These are phyloP conservation scores for Pelagia noctiluca DNA, from an alignment of 30 jellyfish, hydroid and myxozoan genomes.

Conservation along the genomic window DNA sequence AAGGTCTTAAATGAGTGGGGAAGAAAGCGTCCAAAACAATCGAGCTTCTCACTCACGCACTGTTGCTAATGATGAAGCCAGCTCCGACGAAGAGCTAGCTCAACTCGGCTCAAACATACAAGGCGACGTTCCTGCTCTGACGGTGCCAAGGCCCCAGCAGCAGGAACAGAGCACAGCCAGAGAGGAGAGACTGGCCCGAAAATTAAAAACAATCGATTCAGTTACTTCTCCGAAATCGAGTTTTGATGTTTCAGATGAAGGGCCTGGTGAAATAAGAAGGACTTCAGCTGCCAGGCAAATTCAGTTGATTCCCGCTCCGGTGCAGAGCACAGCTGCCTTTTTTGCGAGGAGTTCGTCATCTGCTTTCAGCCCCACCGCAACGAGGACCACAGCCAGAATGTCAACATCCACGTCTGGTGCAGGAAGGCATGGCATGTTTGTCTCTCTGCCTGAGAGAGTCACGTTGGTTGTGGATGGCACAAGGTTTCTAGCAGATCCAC, in stretches of 20 bases:
- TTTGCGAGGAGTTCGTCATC: slow-evolving; percentile 46
- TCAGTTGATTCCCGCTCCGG: neutral
- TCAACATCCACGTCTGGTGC: slow-evolving; percentile 12
- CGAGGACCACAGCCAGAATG: slow-evolving; percentile 48
- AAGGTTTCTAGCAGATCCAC: slow-evolving; percentile 87
- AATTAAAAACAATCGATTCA: slow-evolving; percentile 79
- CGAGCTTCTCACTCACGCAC: neutral
- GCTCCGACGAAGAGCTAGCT: slow-evolving; percentile 67
- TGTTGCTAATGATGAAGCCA: slow-evolving; percentile 44
- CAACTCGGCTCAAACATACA: slow-evolving; percentile 8
- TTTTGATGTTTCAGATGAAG: slow-evolving; percentile 62
- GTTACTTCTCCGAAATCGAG: slow-evolving; percentile 86
- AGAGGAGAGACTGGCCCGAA: slow-evolving; percentile 87
- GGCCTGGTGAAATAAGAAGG: neutral
- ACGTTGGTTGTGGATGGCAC: slow-evolving; percentile 87
- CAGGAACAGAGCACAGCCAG: slow-evolving; percentile 56
- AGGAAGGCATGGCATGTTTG: slow-evolving; percentile 19
- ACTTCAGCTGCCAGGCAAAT: slow-evolving; percentile 6
- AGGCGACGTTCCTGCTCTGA: neutral
- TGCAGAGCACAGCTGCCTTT: neutral
- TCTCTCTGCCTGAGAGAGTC: slow-evolving; percentile 59
- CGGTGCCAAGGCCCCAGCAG: neutral
- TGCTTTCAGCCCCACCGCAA: slow-evolving; percentile 40
- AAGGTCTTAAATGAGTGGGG: slow-evolving; percentile 37
- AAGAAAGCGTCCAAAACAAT: slow-evolving; percentile 13